phyloP scores from a whole-genome alignment of 2,888 invertebrate species.

The Drosophila ustulata region DNA sequence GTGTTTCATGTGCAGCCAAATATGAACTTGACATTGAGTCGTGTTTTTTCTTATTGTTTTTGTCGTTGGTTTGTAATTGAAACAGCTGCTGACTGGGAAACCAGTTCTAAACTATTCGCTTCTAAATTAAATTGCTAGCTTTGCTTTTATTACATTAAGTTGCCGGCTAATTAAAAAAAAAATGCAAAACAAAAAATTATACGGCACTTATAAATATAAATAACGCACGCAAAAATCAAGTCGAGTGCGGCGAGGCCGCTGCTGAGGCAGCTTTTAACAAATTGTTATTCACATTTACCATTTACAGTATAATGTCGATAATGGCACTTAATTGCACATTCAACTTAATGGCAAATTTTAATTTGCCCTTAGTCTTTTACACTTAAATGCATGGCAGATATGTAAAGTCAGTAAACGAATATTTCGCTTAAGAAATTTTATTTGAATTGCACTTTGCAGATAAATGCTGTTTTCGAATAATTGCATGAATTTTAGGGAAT shows the following conservation, averaged over 20 bases:
- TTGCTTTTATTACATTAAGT: slow-evolving; percentile 31
- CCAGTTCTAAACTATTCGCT: slow-evolving; percentile 35
- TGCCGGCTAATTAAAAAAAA: slow-evolving; percentile 41
- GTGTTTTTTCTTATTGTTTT: slow-evolving; percentile 7
- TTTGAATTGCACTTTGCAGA: no score
- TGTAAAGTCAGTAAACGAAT: no score
- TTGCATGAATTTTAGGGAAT: no score
- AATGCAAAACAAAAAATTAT: background rate
- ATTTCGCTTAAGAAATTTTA: no score
- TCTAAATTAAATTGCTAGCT: slow-evolving; percentile 22
- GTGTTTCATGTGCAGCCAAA: slow-evolving; percentile 40
- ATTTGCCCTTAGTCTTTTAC: no score
- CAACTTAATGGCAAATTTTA: no score
- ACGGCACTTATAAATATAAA: slow-evolving; percentile 25
- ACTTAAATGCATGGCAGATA: no score
- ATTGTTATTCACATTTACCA: slow-evolving; percentile 9
- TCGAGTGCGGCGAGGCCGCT: slow-evolving; percentile 50
- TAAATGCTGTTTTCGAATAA: no score
- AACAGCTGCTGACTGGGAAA: slow-evolving; percentile 20
- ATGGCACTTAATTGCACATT: no score
- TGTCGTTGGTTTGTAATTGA: slow-evolving; percentile 4
- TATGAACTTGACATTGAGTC: slow-evolving; percentile 60
- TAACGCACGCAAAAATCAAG: slow-evolving; percentile 67
- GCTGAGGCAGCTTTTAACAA: slow-evolving; percentile 41
- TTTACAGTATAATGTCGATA: no score